Percentiles rank a stretch among this genome's conserved stretches.
phyloP scores from a whole-genome alignment of 2,888 invertebrate species.

The Ischnus inquisitorius region DNA sequence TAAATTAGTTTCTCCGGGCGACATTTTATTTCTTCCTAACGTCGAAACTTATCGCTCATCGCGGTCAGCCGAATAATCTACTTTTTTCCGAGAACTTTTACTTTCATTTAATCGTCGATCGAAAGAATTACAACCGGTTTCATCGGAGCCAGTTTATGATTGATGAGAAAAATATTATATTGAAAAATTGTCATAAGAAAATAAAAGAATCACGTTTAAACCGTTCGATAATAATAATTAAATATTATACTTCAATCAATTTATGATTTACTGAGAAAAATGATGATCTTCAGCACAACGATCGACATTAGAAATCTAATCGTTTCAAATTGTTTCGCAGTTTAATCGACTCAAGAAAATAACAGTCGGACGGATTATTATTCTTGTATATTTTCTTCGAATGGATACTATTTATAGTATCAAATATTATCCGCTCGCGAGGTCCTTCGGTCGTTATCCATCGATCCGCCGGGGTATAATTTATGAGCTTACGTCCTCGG shows the following conservation, averaged over 20 bases:
- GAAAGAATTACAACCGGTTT: background rate
- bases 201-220: too few species aligned
- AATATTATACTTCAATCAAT: too few species aligned
- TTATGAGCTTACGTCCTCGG: conserved; percentile 15
- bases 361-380: too few species aligned
- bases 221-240: too few species aligned
- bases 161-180: too few species aligned
- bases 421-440: conserved; percentile 3
- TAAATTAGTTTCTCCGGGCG: conserved; percentile 40
- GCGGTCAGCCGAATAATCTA: background rate
- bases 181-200: too few species aligned
- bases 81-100: background rate
- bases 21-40: conserved; percentile 23
- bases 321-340: too few species aligned
- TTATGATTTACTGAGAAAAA: too few species aligned
- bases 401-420: conserved; percentile 21
- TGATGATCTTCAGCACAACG: too few species aligned
- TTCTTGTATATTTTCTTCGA: background rate
- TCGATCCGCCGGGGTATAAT: conserved; percentile 8
- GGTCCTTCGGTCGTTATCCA: conserved; percentile 5
- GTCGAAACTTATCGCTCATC: background rate
- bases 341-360: too few species aligned
- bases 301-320: too few species aligned
- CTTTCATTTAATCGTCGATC: background rate
- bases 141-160: too few species aligned